These are phyloP conservation scores for Picathartes gymnocephalus DNA, from an alignment of 2,113 vertebrate genomes.

Conservation along the genomic window DNA sequence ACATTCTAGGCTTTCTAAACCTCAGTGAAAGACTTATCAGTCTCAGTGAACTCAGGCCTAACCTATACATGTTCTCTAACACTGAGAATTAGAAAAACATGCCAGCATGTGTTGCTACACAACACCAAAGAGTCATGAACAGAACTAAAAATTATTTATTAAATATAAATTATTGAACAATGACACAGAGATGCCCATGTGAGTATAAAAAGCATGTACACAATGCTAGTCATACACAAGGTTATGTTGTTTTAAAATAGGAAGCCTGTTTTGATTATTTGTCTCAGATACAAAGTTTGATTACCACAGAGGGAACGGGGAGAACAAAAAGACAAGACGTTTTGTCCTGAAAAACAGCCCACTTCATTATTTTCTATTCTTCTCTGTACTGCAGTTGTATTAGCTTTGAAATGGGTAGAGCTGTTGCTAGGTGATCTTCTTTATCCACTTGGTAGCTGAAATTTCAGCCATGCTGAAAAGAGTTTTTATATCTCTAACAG, in stretches of 20 bases:
- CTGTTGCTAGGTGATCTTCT: constrained; percentile 23
- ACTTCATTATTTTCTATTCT: not conserved
- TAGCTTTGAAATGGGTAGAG: not conserved
- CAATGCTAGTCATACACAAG: not conserved
- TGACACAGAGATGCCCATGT: not conserved
- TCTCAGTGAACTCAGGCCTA: not conserved
- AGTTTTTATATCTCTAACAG: not conserved
- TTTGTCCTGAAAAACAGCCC: not conserved
- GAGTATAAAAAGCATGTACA: not conserved
- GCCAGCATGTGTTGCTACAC: not conserved
- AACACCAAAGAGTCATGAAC: not conserved
- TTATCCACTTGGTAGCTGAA: not conserved
- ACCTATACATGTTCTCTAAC: not conserved
- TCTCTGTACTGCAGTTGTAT: not conserved
- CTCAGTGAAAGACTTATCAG: not conserved
- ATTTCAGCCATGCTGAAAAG: not conserved
- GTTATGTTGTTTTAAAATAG: not conserved
- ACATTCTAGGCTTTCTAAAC: not conserved
- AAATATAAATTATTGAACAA: not conserved
- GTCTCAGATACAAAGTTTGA: not conserved
- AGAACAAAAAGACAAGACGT: not conserved
- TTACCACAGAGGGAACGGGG: not conserved
- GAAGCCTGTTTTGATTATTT: not conserved
- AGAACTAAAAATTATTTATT: not conserved
- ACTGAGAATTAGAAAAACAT: not conserved